A percentile compares a stretch with the other conserved stretches of the same genome.
phyloP scores from a whole-genome alignment of 2,113 vertebrate genomes.

The Poecilia latipinna region DNA sequence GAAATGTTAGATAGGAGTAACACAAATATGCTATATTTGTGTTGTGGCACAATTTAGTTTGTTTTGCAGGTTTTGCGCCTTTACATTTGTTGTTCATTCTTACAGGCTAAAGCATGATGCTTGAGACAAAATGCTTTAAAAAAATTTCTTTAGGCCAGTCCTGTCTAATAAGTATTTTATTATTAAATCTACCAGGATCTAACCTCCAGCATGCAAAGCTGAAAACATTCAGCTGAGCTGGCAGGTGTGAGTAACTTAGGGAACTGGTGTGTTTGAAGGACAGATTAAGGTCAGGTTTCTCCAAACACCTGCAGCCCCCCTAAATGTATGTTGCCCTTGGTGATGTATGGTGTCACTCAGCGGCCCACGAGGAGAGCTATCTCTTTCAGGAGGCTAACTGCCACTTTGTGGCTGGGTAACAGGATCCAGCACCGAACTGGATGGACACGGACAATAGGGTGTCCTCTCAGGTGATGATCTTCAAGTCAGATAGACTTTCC shows the following conservation, averaged over 20 bases:
- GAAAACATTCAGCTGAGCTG: neutral
- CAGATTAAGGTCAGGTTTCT: constrained; percentile 68
- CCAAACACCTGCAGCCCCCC: constrained; percentile 63
- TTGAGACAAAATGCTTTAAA: neutral
- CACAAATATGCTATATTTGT: neutral
- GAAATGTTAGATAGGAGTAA: neutral
- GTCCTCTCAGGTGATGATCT: constrained; percentile 71
- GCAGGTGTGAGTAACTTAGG: constrained; percentile 12
- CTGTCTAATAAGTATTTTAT: neutral
- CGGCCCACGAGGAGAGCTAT: constrained; percentile 67
- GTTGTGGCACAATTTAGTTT: too few species aligned
- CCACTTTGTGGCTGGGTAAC: constrained; percentile 77
- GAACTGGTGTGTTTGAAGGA: constrained; percentile 20
- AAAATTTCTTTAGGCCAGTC: neutral
- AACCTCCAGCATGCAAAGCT: neutral
- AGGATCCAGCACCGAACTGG: constrained; percentile 70
- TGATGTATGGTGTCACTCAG: constrained; percentile 65
- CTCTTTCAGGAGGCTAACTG: constrained; percentile 77
- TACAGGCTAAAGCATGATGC: too few species aligned
- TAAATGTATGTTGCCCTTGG: constrained; percentile 70
- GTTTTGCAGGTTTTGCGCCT: too few species aligned
- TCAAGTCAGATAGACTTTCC: constrained; percentile 71
- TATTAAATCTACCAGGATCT: neutral
- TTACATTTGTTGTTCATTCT: too few species aligned
- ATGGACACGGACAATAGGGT: constrained; percentile 71